These are phyloP conservation scores for Glaucopsyche alexis DNA, from an alignment of 2,888 invertebrate species.

Conservation along the genomic window DNA sequence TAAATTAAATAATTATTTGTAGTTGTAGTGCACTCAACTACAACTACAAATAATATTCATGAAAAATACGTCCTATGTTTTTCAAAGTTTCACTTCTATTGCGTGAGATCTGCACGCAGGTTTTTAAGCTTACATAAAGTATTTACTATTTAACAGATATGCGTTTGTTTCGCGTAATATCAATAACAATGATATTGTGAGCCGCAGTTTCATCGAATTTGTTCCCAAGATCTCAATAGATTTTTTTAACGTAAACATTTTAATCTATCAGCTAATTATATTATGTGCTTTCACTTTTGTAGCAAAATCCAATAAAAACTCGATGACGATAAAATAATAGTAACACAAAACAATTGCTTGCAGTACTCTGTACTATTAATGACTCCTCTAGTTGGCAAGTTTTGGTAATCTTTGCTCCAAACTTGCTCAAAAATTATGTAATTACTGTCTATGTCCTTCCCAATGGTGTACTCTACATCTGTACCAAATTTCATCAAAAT, in stretches of 20 bases:
- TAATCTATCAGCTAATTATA: slow-evolving; percentile 14
- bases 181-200: slow-evolving; percentile 24
- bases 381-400: neutral
- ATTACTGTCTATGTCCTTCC: too few species aligned
- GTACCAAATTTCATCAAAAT: too few species aligned
- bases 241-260: neutral
- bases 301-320: neutral
- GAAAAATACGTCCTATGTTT: neutral
- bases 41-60: too few species aligned
- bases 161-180: neutral
- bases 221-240: slow-evolving; percentile 12
- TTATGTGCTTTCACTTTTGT: slow-evolving; percentile 12
- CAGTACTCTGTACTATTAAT: neutral
- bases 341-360: too few species aligned
- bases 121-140: neutral
- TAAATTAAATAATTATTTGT: too few species aligned
- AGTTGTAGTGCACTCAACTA: too few species aligned
- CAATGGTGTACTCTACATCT: too few species aligned
- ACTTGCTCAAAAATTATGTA: too few species aligned
- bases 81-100: neutral
- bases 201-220: slow-evolving; percentile 7
- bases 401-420: neutral
- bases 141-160: slow-evolving; percentile 10
- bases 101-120: neutral
- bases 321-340: neutral